Evolutionary conservation across 2,113 vertebrate genomes (phyloP).

Genomic region (Mobula hypostoma): DNA sequence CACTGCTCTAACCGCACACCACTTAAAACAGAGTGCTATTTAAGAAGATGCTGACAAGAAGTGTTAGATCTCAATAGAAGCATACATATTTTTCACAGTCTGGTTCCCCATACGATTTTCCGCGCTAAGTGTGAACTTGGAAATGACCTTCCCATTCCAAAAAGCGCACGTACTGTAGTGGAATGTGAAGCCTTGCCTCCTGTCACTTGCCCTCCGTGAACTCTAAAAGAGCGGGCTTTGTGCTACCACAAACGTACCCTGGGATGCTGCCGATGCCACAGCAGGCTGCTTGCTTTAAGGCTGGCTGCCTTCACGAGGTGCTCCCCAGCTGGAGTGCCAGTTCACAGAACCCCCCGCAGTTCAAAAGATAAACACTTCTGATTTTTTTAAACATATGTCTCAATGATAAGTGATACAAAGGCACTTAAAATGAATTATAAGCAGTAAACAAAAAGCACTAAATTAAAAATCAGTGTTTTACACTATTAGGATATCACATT

Average conservation of each 20-base stretch:
- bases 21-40: not conserved
- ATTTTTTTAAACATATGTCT: not conserved
- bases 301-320: not conserved
- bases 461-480: not conserved
- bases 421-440: constrained; percentile 9
- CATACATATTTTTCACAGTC: not conserved
- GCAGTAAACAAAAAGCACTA: not conserved
- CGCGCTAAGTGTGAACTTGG: not conserved
- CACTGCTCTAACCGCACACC: not conserved
- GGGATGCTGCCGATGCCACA: not conserved
- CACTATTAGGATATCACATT: constrained; percentile 15
- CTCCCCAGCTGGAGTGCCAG: not conserved
- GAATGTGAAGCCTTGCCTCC: not conserved
- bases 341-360: not conserved
- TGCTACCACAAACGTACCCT: not conserved
- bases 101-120: constrained; percentile 3
- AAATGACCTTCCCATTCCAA: no score
- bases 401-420: not conserved
- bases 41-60: constrained; percentile 18
- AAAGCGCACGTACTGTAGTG: not conserved
- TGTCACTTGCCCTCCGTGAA: not conserved
- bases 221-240: not conserved
- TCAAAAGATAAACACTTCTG: not conserved
- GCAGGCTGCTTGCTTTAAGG: not conserved
- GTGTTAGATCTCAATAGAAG: not conserved